A percentile compares a stretch with the other conserved stretches of the same genome.
Evolutionary conservation across 2,113 vertebrate genomes (phyloP).

Genomic region (Asarcornis scutulata): DNA sequence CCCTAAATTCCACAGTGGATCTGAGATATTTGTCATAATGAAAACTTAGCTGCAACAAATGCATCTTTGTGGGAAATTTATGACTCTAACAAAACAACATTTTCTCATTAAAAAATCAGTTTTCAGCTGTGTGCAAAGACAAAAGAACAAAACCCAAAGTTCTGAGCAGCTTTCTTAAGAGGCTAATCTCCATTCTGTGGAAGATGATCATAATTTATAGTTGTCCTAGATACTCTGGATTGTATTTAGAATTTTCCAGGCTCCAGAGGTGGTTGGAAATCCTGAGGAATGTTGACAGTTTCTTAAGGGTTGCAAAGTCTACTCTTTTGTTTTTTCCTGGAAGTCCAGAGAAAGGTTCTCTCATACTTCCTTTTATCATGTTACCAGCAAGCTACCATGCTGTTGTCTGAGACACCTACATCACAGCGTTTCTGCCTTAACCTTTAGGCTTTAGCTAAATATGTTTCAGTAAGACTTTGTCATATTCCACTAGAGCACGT

Average conservation of each 20-base stretch:
- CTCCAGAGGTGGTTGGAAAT: background rate
- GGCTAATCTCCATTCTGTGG: background rate
- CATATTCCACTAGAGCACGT: slow-evolving; percentile 52
- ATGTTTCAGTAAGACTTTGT: slow-evolving; percentile 62
- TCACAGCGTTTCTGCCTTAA: background rate
- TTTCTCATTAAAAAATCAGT: background rate
- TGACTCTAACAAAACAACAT: background rate
- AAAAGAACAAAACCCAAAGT: background rate
- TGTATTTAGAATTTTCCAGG: background rate
- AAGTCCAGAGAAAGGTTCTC: background rate
- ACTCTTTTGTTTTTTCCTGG: background rate
- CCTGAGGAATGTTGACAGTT: background rate
- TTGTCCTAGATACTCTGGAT: background rate
- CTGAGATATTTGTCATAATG: background rate
- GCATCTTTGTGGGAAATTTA: background rate
- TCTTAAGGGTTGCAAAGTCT: background rate
- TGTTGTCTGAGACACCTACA: background rate
- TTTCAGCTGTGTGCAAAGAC: background rate
- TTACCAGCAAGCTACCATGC: background rate
- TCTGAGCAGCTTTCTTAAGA: background rate
- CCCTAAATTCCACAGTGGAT: background rate
- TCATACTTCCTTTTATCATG: background rate
- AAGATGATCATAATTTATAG: background rate
- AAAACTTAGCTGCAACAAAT: background rate
- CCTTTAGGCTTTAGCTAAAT: slow-evolving; percentile 20